Evolutionary conservation across 1,140 invertebrate genomes (phyloP), one percentile per base, ranked within the genome.

Genomic region (Mercenaria mercenaria): DNA sequence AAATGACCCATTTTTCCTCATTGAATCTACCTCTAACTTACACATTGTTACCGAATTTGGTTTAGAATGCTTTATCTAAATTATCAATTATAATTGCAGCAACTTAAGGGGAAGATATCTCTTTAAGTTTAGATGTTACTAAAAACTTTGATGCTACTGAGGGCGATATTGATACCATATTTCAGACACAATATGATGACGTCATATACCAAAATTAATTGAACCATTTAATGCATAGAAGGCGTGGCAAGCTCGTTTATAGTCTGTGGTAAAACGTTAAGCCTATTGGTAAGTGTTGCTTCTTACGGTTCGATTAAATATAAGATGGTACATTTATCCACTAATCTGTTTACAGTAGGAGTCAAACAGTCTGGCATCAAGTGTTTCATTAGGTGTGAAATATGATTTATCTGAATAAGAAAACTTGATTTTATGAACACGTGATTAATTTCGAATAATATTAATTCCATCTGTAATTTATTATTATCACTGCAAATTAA

Each of bases 331-430:
- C n/a, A 72, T 26, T 8, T 39, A 20, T 23, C 8, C 34, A n/a
- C 37, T 39, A 72, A 72, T 72, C 67, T 72, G 26, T 29, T 72
- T 72, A 72, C 67, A 15, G 29, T 23, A 32, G 67, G 67, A 72
- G 67, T 23, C 67, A n/a, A 37, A 39, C 67, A 72, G 67, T 72
- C 67, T 72, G 67, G 34, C 3, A 72, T 37, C 32, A 72, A 72
- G 15, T 72, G 67, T 26, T 72, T 72, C 67, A 72, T 72, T 72
- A 72, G 67, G 34, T 72, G 67, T 72, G 67, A 72, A 72, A 72
- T 72, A 39, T 72, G 34, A 72, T 72, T 72, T 72, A 72, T 72
- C 37, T 23, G 8, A 37, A 72, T 72, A 72, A 72, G 15, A 39
- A 13, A 23, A 72, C 34, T 3, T 39, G 37, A 39, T 39, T 72